Evolutionary conservation across 64 coral and sea anemone genomes (phyloP).

Genomic region (Montipora foliosa): DNA sequence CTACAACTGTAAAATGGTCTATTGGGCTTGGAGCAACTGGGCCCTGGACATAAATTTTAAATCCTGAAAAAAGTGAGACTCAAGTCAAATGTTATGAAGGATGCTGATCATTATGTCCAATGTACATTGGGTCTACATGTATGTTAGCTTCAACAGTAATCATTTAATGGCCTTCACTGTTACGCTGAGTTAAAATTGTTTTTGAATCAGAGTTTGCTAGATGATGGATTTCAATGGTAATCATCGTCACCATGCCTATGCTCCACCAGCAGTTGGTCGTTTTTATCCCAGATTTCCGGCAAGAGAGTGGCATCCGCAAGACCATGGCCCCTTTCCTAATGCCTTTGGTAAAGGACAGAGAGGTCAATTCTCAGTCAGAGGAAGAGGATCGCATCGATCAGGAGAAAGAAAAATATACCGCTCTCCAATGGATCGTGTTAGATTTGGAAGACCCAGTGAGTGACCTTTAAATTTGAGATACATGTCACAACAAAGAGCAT

Average conservation of each 20-base stretch:
- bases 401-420: neutral
- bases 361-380: neutral
- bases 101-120: too few relatives aligned
- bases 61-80: too few relatives aligned
- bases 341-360: neutral
- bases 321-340: neutral
- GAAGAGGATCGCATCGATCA: neutral
- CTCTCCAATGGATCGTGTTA: neutral
- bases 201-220: neutral
- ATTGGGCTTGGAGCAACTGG: too few relatives aligned
- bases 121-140: too few relatives aligned
- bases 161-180: neutral
- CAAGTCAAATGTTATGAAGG: too few relatives aligned
- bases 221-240: conserved; percentile 19
- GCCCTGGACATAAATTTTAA: too few relatives aligned
- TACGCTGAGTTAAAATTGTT: neutral
- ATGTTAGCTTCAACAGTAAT: too few relatives aligned
- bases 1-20: too few relatives aligned
- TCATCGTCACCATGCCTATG: neutral
- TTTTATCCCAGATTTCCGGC: neutral
- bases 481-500: neutral
- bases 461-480: neutral
- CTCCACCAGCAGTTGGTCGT: neutral
- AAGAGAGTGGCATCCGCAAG: neutral
- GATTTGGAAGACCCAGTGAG: neutral